Percentiles rank a stretch among this genome's conserved stretches.
Evolutionary conservation across 2,113 vertebrate species (phyloP).

Genomic region (Tetrax tetrax): DNA sequence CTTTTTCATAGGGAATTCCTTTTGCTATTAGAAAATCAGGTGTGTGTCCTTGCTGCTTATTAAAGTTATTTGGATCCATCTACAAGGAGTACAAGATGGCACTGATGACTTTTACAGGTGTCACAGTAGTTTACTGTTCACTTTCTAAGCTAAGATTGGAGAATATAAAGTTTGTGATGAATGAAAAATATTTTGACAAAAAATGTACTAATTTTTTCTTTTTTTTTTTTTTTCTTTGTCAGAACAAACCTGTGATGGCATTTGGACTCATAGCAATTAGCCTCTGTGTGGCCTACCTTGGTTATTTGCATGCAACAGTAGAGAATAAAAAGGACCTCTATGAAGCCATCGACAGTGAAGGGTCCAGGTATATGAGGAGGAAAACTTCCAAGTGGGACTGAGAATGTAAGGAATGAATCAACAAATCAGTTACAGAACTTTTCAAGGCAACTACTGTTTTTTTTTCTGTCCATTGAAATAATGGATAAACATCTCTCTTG

Average conservation of each 20-base stretch:
- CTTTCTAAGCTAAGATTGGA: background rate
- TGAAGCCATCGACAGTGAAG: conserved; percentile 89
- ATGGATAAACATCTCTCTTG: background rate
- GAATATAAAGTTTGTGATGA: background rate
- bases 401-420: conserved; percentile 5
- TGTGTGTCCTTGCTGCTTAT: background rate
- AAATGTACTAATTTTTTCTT: background rate
- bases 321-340: conserved; percentile 90
- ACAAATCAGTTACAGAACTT: background rate
- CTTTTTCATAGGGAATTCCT: background rate
- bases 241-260: conserved; percentile 95
- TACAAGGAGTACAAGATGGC: background rate
- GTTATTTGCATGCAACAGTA: conserved; percentile 87
- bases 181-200: background rate
- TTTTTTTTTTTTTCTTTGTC: conserved; percentile 37
- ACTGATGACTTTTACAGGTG: background rate
- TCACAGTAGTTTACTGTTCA: background rate
- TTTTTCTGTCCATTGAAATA: background rate
- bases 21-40: background rate
- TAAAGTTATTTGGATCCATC: background rate
- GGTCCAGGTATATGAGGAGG: conserved; percentile 84
- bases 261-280: conserved; percentile 88
- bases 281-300: conserved; percentile 90
- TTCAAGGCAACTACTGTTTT: background rate
- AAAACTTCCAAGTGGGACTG: conserved; percentile 94